Conservation (phyloP, 2,888 invertebrate species). For the Germaria angustata region DNA sequence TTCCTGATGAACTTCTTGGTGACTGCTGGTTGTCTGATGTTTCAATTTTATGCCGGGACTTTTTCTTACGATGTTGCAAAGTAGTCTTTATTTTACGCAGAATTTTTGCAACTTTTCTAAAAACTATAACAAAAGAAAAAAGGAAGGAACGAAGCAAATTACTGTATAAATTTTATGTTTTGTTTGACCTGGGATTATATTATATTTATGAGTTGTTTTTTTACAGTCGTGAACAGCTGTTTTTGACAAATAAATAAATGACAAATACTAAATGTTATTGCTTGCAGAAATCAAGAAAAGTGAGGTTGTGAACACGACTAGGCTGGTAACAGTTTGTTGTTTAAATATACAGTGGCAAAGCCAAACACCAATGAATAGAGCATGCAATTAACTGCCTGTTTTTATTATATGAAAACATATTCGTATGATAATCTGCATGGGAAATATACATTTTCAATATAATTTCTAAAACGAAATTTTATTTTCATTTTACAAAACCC, state of each 20-base stretch:
- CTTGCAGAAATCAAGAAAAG: neutral
- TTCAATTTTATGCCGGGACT: constrained; percentile 72
- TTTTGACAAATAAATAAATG: neutral
- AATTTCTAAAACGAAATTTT: too few species aligned
- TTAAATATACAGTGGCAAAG: too few species aligned
- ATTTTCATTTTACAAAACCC: too few species aligned
- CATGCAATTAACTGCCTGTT: too few species aligned
- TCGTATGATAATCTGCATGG: too few species aligned
- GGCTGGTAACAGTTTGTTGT: neutral
- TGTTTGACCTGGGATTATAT: constrained; percentile 15
- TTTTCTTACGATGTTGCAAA: constrained; percentile 76
- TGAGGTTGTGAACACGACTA: neutral
- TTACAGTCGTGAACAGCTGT: neutral
- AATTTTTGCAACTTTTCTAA: constrained; percentile 75
- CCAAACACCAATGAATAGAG: too few species aligned
- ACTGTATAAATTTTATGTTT: constrained; percentile 26
- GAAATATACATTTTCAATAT: too few species aligned
- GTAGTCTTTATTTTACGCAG: constrained; percentile 78
- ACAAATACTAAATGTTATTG: neutral
- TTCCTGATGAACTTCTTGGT: constrained; percentile 15
- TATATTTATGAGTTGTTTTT: constrained; percentile 12
- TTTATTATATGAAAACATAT: too few species aligned
- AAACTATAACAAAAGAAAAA: constrained; percentile 51
- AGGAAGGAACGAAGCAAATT: constrained; percentile 32
- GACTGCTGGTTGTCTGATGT: neutral